Base-by-base conservation (phyloP, 2,113 vertebrate genomes). In the Epinephelus fuscoguttatus region DNA sequence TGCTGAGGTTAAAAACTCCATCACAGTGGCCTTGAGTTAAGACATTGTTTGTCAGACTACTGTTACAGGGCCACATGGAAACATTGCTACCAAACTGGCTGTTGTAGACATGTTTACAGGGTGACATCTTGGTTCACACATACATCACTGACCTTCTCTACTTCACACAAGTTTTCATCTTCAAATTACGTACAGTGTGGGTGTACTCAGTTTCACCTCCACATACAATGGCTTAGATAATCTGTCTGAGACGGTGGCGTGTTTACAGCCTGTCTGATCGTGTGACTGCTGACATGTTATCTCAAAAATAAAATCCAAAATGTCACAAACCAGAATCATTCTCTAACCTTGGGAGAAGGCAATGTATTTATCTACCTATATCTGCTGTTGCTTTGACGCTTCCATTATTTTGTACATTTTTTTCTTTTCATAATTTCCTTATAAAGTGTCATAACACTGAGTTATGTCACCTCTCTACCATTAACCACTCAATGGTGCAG, bases 401-500 rank as follows among this genome's bases (percentile, higher is more conserved):
- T 37, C 57, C 21, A 75, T 80, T 2, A 73, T 40, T 42, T 59
- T 19, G 47, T n/a, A 10, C 2, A 49, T 15, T 56, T 33, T 40
- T 52, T 49, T 12, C 23, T 27, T 59, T 59, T 53, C 27, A 50
- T 45, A n/a, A 59, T 76, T 72, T 73, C 37, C 37, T 45, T n/a
- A 19, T 60, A 67, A 77, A 27, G 69, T 70, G 18, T 74, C 57
- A 61, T 4, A 21, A 10, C 64, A 37, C 49, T 61, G 33, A 66
- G 50, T 60, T 55, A 70, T 70, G 33, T 68, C 52, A 61, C 53
- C 12, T 77, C 23, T 47, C 47, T 62, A 19, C 69, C 74, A 84
- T 81, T 79, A 67, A 62, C 55, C 33, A 55, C 42, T 37, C 61
- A 87, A 47, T 72, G 81, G 52, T 42, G 78, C 69, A 66, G 62